These are phyloP conservation scores for Lysandra coridon DNA, from an alignment of 2,888 invertebrate genomes.

Conservation along the genomic window DNA sequence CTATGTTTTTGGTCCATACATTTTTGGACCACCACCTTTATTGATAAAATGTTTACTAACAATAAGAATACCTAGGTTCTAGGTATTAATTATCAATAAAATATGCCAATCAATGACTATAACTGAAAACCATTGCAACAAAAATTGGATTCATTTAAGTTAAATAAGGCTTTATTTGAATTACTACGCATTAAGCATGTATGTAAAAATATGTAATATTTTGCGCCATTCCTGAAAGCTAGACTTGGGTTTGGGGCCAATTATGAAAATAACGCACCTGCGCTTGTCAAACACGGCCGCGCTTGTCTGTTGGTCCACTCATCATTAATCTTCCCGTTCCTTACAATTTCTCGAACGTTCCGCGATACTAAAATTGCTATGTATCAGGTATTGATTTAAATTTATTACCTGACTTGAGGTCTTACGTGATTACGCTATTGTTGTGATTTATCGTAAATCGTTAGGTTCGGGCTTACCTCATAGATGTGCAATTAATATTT, in stretches of 20 bases:
- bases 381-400: slow-evolving; percentile 47
- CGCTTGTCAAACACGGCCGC: slow-evolving; percentile 77
- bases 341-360: slow-evolving; percentile 63
- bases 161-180: too few relatives aligned
- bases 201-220: not conserved
- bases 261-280: slow-evolving; percentile 81
- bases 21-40: too few relatives aligned
- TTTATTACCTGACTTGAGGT: slow-evolving; percentile 38
- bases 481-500: not conserved
- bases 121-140: not conserved
- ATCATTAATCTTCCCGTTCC: slow-evolving; percentile 76
- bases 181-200: too few relatives aligned
- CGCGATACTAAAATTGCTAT: slow-evolving; percentile 52
- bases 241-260: slow-evolving; percentile 72
- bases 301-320: slow-evolving; percentile 63
- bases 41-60: too few relatives aligned
- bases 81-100: too few relatives aligned
- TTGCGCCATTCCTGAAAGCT: slow-evolving; percentile 55
- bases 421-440: slow-evolving; percentile 22
- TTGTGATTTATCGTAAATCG: slow-evolving; percentile 17
- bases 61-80: too few relatives aligned
- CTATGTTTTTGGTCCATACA: too few relatives aligned
- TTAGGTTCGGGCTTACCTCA: not conserved
- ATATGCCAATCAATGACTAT: too few relatives aligned
- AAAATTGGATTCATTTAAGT: too few relatives aligned